These are phyloP conservation scores for Corbicula japonica DNA, from an alignment of 2,888 invertebrate genomes.

Conservation along the genomic window DNA sequence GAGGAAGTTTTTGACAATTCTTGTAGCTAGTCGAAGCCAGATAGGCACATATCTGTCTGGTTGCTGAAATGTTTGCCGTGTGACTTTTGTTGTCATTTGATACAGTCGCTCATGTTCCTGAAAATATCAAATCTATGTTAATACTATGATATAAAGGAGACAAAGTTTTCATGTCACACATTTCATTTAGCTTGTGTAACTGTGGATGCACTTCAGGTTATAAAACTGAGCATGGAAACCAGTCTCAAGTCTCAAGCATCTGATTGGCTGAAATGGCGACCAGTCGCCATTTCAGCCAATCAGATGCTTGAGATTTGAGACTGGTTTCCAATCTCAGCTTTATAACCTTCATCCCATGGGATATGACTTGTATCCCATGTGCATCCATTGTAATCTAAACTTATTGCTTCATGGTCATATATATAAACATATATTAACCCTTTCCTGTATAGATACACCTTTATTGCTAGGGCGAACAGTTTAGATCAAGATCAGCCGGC, in stretches of 20 bases:
- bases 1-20: conserved; percentile 82
- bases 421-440: too few species aligned
- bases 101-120: conserved; percentile 92
- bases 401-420: too few species aligned
- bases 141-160: neutral
- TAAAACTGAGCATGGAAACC: neutral
- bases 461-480: too few species aligned
- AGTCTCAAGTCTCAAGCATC: neutral
- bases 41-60: conserved; percentile 91
- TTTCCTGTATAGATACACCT: too few species aligned
- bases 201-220: neutral
- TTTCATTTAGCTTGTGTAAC: neutral
- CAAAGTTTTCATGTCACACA: neutral
- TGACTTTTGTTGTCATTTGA: conserved; percentile 87
- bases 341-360: too few species aligned
- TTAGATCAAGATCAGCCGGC: too few species aligned
- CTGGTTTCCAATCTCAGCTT: too few species aligned
- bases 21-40: conserved; percentile 93
- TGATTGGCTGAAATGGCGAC: neutral
- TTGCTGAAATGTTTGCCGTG: conserved; percentile 88
- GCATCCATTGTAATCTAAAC: too few species aligned
- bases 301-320: neutral
- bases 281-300: neutral
- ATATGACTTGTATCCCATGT: too few species aligned
- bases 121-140: conserved; percentile 51